phyloP scores from a whole-genome alignment of 2,113 vertebrate species.

The Aegithalos caudatus region DNA sequence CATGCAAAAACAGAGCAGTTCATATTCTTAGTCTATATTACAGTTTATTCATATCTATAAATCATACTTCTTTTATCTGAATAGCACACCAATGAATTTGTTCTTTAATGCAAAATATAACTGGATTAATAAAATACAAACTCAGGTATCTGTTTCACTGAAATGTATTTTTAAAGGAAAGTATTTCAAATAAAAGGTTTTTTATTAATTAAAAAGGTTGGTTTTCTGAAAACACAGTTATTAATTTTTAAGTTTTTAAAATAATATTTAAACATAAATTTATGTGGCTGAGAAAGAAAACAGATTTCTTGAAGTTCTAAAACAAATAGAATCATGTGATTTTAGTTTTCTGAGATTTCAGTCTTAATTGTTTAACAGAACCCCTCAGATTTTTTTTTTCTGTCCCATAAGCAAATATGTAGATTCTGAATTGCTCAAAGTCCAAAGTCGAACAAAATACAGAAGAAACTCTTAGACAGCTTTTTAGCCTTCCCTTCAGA shows the following conservation, averaged over 20 bases:
- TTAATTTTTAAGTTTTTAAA: background rate
- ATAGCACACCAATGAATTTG: background rate
- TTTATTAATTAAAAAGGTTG: background rate
- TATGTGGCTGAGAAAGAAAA: background rate
- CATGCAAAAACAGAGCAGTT: background rate
- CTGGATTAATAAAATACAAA: background rate
- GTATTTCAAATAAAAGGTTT: background rate
- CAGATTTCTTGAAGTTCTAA: background rate
- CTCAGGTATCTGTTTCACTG: background rate
- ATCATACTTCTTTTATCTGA: background rate
- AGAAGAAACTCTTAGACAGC: background rate
- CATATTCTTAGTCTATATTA: background rate
- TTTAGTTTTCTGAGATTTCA: background rate
- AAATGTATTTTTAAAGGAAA: background rate
- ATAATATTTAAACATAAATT: background rate
- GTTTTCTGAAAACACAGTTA: background rate
- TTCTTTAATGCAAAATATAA: background rate
- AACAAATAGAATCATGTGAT: rapidly evolving
- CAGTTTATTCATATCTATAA: background rate
- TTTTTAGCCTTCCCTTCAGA: background rate
- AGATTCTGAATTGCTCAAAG: background rate
- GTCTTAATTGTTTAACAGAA: background rate
- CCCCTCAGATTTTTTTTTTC: background rate
- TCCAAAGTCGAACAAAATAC: background rate
- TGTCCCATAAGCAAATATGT: background rate